Conservation (phyloP, 2,888 invertebrate species). For the Esperia sulphurella region DNA sequence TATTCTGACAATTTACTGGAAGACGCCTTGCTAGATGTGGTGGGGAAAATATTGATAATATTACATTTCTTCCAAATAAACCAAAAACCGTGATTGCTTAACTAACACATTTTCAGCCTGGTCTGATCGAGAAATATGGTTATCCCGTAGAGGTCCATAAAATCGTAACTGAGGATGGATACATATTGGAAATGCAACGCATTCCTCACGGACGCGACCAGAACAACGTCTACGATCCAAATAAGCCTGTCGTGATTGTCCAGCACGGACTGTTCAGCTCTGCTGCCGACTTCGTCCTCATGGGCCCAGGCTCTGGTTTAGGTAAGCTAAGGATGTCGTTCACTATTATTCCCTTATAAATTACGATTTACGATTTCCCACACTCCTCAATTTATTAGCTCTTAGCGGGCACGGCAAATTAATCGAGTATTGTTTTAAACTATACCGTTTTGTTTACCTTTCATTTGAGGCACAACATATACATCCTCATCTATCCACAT, state of each 20-base stretch:
- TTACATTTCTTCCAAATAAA: not conserved
- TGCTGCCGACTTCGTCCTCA: constrained; percentile 84
- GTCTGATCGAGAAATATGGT: constrained; percentile 29
- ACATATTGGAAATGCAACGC: constrained; percentile 34
- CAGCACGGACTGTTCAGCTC: constrained; percentile 84
- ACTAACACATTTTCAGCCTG: constrained; percentile 25
- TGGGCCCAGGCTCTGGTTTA: constrained; percentile 81
- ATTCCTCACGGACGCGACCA: constrained; percentile 32
- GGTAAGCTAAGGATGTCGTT: constrained; percentile 49
- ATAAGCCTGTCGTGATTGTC: constrained; percentile 73
- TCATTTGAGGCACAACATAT: too few relatives aligned
- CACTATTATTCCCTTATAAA: too few relatives aligned
- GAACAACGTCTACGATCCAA: constrained; percentile 35
- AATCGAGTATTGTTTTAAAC: too few relatives aligned
- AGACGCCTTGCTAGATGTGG: constrained; percentile 43
- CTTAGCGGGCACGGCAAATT: too few relatives aligned
- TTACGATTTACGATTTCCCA: too few relatives aligned
- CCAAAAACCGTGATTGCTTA: not conserved
- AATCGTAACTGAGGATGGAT: constrained; percentile 36
- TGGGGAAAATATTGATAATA: constrained; percentile 16
- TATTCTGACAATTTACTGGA: constrained; percentile 35
- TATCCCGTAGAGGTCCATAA: constrained; percentile 34
- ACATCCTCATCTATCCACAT: not conserved
- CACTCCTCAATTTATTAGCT: too few relatives aligned
- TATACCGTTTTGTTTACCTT: too few relatives aligned